A percentile compares a stretch with the other conserved stretches of the same genome.
Evolutionary conservation across 2,113 vertebrate species (phyloP).

Genomic region (Bombycilla garrulus): DNA sequence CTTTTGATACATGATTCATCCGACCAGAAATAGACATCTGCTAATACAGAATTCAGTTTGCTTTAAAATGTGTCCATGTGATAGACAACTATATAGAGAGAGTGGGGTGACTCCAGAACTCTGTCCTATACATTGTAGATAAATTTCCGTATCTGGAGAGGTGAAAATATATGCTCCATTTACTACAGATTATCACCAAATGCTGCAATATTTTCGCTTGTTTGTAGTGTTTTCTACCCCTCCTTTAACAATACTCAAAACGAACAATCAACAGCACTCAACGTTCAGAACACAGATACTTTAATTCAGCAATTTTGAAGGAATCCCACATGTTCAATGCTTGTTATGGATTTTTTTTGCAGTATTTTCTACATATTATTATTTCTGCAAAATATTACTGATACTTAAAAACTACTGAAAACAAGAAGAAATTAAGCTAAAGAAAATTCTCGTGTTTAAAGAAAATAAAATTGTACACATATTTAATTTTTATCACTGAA

Average conservation of each 20-base stretch:
- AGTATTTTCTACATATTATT: not conserved
- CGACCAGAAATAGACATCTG: not conserved
- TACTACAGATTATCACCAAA: not conserved
- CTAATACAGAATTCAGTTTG: not conserved
- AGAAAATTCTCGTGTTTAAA: not conserved
- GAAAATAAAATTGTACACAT: not conserved
- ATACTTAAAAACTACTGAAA: not conserved
- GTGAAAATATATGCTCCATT: not conserved
- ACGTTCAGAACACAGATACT: rapidly evolving
- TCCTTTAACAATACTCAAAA: not conserved
- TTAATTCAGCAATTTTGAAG: not conserved
- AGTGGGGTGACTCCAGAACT: not conserved
- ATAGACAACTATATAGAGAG: not conserved
- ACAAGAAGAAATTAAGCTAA: not conserved
- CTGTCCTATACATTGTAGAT: not conserved
- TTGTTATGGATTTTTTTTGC: not conserved
- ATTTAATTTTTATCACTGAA: not conserved
- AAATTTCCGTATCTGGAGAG: not conserved
- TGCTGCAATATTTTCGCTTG: not conserved
- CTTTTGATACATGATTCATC: rapidly evolving
- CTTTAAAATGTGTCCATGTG: not conserved
- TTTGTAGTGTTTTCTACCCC: not conserved
- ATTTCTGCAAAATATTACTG: not conserved
- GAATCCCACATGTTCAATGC: not conserved
- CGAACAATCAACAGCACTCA: not conserved